Base-by-base conservation (phyloP, 2,888 invertebrate genomes). In the Noctua comes region DNA sequence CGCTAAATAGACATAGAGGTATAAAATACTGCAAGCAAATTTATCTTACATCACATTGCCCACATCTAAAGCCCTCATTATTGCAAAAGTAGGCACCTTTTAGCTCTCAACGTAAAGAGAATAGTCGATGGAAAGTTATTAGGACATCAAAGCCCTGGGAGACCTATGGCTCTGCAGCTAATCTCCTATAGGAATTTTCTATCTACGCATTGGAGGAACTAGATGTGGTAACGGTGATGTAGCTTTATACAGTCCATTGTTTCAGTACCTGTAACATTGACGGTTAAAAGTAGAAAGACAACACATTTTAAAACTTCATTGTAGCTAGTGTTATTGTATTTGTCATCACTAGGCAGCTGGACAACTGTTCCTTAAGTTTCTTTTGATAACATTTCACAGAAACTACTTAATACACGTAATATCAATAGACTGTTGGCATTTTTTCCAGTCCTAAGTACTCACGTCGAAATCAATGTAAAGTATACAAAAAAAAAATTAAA, bases 101-200 rank as follows among this genome's bases (percentile, higher is more conserved):
- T 65, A 77, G 73, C 68, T 79, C 72, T 69, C 77, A 21, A 69
- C 48, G 77, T 80, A 89, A 87, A 85, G 84, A 88, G 86, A 89
- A 88, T 89, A 88, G 89, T 89, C 89, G 91, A 90, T 90, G 88
- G 91, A 92, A 93, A 91, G 92, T 93, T 94, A 94, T 93, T 93
- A 93, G 91, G 90, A 91, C 91, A 91, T 92, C 93, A 93, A 92
- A 93, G 91, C 89, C 88, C 87, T 83, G 81, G 59, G 89, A 90
- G 93, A 92, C 91, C 91, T 91, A 91, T 89, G 92, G 92, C 91
- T 92, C 89, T 89, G 82, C 87, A 91, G 91, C 91, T 94, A 92
- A 93, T 93, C 91, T 93, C 90, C 91, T 89, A 84, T 89, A 87
- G 87, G 90, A 90, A 90, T 91, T 88, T 88, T 84, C 84, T 79